Evolutionary conservation across 2,797 vertebrate species (phyloP).

Genomic region (Gallinago solitaria): DNA sequence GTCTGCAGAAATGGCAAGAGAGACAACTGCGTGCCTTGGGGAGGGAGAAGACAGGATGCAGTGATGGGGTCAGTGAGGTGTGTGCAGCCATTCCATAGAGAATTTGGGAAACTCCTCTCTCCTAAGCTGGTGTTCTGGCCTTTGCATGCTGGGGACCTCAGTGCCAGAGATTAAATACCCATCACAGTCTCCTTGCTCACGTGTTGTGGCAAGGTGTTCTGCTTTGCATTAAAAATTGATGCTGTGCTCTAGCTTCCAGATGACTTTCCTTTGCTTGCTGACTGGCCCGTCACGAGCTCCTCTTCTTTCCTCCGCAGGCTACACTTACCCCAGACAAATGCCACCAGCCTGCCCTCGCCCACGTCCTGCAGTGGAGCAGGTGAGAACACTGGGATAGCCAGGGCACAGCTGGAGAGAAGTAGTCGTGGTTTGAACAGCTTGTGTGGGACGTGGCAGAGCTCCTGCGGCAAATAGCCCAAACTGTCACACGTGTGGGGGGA

Average conservation of each 20-base stretch:
- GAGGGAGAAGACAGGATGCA: neutral
- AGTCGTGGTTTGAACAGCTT: neutral
- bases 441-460: neutral
- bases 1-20: neutral
- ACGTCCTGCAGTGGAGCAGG: rapidly evolving
- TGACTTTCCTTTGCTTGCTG: neutral
- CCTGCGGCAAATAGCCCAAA: neutral
- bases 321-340: neutral
- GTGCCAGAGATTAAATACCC: conserved; percentile 2
- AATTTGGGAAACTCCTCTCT: neutral
- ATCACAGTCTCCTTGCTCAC: neutral
- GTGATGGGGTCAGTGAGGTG: neutral
- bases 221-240: conserved; percentile 51
- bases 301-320: neutral
- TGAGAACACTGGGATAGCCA: neutral
- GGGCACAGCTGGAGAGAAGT: neutral
- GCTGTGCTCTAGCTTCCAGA: conserved; percentile 11
- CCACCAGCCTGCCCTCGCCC: neutral
- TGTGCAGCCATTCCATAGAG: rapidly evolving
- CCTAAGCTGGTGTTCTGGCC: neutral
- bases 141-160: neutral
- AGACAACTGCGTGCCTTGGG: rapidly evolving
- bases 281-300: neutral
- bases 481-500: neutral
- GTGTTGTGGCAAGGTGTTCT: conserved; percentile 18